phyloP scores from a whole-genome alignment of 2,888 invertebrate genomes.

The Dorcus parallelipipedus region DNA sequence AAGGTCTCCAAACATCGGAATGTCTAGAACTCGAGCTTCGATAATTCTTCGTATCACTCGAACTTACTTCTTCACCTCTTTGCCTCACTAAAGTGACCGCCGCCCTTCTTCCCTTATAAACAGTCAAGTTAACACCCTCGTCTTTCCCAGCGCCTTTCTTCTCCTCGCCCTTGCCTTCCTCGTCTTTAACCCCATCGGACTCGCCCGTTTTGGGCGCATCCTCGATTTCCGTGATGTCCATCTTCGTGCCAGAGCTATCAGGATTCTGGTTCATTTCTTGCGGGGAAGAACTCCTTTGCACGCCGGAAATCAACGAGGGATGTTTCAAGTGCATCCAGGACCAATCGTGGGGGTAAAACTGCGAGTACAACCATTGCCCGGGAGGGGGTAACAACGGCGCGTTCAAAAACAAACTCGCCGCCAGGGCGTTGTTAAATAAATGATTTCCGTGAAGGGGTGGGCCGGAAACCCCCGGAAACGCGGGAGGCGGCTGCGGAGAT shows the following conservation, averaged over 20 bases:
- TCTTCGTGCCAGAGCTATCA: conserved; percentile 31
- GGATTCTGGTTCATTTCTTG: conserved; percentile 30
- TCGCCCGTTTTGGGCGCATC: conserved; percentile 7
- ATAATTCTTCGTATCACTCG: conserved; percentile 44
- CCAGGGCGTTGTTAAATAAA: conserved; percentile 57
- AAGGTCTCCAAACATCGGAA: conserved; percentile 78
- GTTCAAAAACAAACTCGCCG: conserved; percentile 72
- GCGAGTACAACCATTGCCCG: conserved; percentile 75
- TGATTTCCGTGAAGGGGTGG: conserved; percentile 39
- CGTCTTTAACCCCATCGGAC: conserved; percentile 1
- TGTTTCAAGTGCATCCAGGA: conserved; percentile 59
- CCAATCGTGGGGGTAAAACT: conserved; percentile 71
- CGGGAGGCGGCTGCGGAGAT: conserved; percentile 52
- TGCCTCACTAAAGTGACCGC: conserved; percentile 45
- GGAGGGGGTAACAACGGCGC: conserved; percentile 72
- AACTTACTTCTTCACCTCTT: conserved; percentile 46
- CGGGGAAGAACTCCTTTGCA: conserved; percentile 31
- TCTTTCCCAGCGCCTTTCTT: conserved; percentile 23
- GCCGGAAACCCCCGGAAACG: conserved; percentile 28
- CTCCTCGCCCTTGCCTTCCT: conserved; percentile 11
- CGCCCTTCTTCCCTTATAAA: conserved; percentile 41
- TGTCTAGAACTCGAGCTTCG: conserved; percentile 51
- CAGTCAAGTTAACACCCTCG: conserved; percentile 44
- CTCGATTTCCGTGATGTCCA: conserved; percentile 35
- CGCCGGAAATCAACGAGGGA: conserved; percentile 22